Evolutionary conservation across 2,888 invertebrate species (phyloP).

Genomic region (Synergus itoensis): DNA sequence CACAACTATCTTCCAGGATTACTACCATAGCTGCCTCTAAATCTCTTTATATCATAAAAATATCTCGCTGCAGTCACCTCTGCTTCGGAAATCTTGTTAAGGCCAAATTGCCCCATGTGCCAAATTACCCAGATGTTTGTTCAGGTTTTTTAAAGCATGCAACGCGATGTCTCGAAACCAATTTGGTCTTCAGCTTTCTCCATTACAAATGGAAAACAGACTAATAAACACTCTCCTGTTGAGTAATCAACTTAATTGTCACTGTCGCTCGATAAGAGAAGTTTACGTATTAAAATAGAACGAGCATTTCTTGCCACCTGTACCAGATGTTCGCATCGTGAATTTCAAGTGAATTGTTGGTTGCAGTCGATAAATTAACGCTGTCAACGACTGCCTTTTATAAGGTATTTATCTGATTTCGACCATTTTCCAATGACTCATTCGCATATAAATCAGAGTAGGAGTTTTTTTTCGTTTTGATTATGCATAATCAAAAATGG

Average conservation of each 20-base stretch:
- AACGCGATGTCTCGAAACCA: background rate
- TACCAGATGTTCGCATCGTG: background rate
- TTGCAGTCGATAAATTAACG: background rate
- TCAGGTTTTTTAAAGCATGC: too few relatives aligned
- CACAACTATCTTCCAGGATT: conserved; percentile 9
- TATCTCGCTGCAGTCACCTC: too few relatives aligned
- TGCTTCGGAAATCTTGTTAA: too few relatives aligned
- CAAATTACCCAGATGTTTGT: too few relatives aligned
- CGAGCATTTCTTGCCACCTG: background rate
- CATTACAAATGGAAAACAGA: conserved; percentile 19
- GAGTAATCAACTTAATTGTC: conserved; percentile 26
- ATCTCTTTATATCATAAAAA: too few relatives aligned
- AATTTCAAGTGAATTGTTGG: background rate
- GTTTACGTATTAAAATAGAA: background rate
- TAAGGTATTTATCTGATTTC: background rate
- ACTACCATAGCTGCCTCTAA: background rate
- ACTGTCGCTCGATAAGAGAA: background rate
- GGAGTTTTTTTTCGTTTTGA: too few relatives aligned
- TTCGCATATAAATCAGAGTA: background rate
- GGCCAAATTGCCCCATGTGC: too few relatives aligned
- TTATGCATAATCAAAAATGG: too few relatives aligned
- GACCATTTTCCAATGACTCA: background rate
- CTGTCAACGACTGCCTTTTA: background rate
- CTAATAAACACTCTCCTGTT: conserved; percentile 18
- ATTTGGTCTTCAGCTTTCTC: conserved; percentile 14